These are phyloP conservation scores for Trididemnum miniatum DNA, from an alignment of 23 tunicate species.

Conservation along the genomic window DNA sequence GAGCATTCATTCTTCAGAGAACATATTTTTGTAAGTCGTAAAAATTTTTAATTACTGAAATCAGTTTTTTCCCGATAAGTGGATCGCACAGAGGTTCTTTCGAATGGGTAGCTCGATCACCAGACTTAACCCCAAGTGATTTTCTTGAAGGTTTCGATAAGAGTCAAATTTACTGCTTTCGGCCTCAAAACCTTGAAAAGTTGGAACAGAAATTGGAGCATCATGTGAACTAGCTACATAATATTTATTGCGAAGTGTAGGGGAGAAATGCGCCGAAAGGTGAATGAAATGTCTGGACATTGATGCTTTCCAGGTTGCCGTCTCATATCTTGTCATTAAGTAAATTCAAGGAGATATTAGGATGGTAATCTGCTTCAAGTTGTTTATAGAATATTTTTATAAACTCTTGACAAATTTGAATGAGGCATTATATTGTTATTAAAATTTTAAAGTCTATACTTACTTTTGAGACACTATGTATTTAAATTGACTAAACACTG, in stretches of 20 bases:
- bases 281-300: constrained; percentile 11
- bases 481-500: no score
- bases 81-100: background rate
- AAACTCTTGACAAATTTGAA: constrained; percentile 4
- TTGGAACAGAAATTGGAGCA: constrained; percentile 11
- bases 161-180: background rate
- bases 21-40: no score
- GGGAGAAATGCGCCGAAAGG: constrained; percentile 16
- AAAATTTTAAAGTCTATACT: constrained; percentile 8
- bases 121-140: constrained; percentile 9
- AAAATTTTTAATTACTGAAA: background rate
- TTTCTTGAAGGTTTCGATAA: constrained; percentile 1
- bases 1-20: no score
- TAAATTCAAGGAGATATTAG: constrained; percentile 15
- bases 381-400: constrained; percentile 4
- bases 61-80: constrained; percentile 2
- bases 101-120: background rate
- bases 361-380: background rate
- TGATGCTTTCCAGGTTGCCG: background rate
- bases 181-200: constrained; percentile 11
- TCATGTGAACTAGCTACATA: background rate
- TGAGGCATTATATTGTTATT: background rate
- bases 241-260: constrained; percentile 22
- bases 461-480: constrained; percentile 12
- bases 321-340: background rate